Percentiles rank a stretch among this genome's conserved stretches.
phyloP scores from a whole-genome alignment of 2,888 invertebrate species.

The Creontiades dilutus region DNA sequence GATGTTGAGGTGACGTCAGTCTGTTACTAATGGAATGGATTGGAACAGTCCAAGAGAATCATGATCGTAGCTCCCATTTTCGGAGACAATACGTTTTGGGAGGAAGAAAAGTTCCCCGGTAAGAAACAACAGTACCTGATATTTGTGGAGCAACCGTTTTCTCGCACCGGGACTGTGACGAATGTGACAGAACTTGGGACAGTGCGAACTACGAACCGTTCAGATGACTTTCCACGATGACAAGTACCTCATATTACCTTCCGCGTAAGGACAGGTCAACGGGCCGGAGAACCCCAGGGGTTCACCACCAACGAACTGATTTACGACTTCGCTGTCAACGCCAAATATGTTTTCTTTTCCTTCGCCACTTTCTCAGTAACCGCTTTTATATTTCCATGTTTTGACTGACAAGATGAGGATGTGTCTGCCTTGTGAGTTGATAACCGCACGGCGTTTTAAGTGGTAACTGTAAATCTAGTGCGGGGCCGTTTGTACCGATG shows the following conservation, averaged over 20 bases:
- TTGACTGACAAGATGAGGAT: slow-evolving; percentile 48
- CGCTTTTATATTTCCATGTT: slow-evolving; percentile 34
- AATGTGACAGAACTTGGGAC: slow-evolving; percentile 4
- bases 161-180: not conserved
- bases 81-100: no score
- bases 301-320: not conserved
- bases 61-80: no score
- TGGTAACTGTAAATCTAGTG: slow-evolving; percentile 38
- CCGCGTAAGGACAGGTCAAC: not conserved
- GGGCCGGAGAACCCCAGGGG: slow-evolving; percentile 21
- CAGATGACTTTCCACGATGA: slow-evolving; percentile 18
- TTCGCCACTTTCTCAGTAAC: slow-evolving; percentile 46
- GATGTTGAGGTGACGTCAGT: no score
- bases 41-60: no score
- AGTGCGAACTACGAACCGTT: not conserved
- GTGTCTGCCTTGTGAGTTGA: not conserved
- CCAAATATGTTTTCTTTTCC: slow-evolving; percentile 47
- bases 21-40: no score
- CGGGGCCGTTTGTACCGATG: no score
- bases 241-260: not conserved
- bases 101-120: no score
- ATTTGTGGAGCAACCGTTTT: not conserved
- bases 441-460: slow-evolving; percentile 14
- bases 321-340: slow-evolving; percentile 47
- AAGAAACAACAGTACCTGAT: no score